Evolutionary conservation across 2,113 vertebrate species (phyloP).

Genomic region (Brienomyrus brachyistius): DNA sequence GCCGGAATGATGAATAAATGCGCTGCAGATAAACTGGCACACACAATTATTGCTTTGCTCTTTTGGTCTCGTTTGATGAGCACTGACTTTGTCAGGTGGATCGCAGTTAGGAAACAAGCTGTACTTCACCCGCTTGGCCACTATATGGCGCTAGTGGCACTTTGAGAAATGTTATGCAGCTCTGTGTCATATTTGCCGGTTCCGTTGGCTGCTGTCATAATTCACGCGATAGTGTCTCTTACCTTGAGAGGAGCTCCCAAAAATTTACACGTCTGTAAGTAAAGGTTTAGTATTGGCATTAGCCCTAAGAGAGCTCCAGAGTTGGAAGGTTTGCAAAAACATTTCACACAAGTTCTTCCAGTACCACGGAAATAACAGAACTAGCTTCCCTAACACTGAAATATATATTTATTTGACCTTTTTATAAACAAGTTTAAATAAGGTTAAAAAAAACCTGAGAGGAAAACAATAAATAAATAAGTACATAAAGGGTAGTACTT

Average conservation of each 20-base stretch:
- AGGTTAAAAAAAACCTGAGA: background rate
- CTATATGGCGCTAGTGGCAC: constrained; percentile 56
- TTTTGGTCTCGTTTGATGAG: background rate
- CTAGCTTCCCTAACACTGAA: background rate
- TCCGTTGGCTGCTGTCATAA: background rate
- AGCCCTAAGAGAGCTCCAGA: background rate
- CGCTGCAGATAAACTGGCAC: background rate
- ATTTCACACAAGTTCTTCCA: background rate
- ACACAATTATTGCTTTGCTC: constrained; percentile 1
- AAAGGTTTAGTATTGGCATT: background rate
- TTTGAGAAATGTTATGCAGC: constrained; percentile 27
- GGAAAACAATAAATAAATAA: background rate
- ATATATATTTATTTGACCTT: background rate
- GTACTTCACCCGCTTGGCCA: constrained; percentile 53
- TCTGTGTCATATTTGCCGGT: background rate
- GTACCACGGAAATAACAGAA: background rate
- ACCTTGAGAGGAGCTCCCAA: background rate
- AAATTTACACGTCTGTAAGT: background rate
- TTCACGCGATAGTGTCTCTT: background rate
- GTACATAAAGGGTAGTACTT: background rate
- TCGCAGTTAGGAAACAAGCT: constrained; percentile 25
- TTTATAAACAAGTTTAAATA: background rate
- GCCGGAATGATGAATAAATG: background rate
- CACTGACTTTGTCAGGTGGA: background rate
- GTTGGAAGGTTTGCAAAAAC: background rate